Percentiles rank a stretch among this genome's conserved stretches.
Evolutionary conservation across 1,140 invertebrate species (phyloP).

Genomic region (Leptestheria dahalacensis): DNA sequence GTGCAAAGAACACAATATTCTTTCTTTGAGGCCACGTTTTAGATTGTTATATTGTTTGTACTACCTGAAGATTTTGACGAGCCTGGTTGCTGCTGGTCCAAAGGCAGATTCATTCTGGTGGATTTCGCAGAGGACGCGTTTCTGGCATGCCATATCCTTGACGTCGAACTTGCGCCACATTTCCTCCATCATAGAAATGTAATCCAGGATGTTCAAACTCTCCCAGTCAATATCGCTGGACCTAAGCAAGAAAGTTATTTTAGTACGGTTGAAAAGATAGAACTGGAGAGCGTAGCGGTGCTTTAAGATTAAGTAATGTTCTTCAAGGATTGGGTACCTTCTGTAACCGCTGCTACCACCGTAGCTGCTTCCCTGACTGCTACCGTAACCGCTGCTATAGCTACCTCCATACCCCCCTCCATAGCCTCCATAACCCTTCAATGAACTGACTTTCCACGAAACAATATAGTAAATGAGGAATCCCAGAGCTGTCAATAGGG

Average conservation of each 20-base stretch:
- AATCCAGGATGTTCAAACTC: constrained; percentile 23
- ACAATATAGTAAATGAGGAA: neutral
- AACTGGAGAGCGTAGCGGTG: too few species aligned
- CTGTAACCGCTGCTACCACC: neutral
- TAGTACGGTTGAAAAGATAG: too few species aligned
- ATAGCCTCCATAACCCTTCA: constrained; percentile 9
- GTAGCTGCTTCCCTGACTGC: neutral
- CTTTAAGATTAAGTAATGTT: too few species aligned
- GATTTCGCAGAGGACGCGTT: constrained; percentile 22
- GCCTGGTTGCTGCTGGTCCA: constrained; percentile 19
- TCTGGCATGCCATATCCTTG: constrained; percentile 22
- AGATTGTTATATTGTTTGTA: constrained; percentile 7
- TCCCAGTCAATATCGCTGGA: constrained; percentile 21
- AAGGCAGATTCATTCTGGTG: constrained; percentile 21
- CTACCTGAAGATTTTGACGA: constrained; percentile 22
- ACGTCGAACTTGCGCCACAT: constrained; percentile 24
- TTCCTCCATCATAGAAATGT: constrained; percentile 23
- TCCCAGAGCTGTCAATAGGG: constrained; percentile 2
- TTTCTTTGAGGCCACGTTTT: neutral
- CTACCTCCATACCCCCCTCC: neutral
- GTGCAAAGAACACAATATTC: neutral
- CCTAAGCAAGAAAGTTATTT: constrained; percentile 13
- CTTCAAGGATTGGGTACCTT: too few species aligned
- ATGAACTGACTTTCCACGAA: neutral
- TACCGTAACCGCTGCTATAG: neutral